These are phyloP conservation scores for Xenus cinereus DNA, from an alignment of 2,113 vertebrate genomes.

Conservation along the genomic window DNA sequence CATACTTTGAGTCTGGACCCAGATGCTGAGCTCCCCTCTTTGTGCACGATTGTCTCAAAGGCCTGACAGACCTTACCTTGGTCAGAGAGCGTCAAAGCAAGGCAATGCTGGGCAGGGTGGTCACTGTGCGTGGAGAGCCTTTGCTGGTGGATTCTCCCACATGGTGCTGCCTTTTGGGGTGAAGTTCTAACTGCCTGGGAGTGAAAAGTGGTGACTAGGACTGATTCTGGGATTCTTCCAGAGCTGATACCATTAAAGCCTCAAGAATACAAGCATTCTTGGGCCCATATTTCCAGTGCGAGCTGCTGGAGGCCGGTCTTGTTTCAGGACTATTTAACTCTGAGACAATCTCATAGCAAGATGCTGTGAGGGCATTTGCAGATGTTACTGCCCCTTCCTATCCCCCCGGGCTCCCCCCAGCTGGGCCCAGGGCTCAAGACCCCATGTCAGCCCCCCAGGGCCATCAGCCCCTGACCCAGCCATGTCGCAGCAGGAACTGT, in stretches of 20 bases:
- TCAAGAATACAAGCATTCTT: not conserved
- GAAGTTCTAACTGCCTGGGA: not conserved
- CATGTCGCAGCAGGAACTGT: rapidly evolving
- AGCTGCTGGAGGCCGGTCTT: not conserved
- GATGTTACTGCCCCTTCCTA: rapidly evolving
- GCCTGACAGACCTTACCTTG: not conserved
- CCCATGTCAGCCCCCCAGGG: rapidly evolving
- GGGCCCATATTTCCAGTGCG: rapidly evolving
- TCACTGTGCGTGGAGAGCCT: rapidly evolving
- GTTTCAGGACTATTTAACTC: not conserved
- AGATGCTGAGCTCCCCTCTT: not conserved
- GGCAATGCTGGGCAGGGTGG: rapidly evolving
- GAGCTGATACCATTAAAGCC: not conserved
- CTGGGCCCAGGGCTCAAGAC: not conserved
- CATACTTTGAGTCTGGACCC: not conserved
- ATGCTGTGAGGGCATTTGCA: not conserved
- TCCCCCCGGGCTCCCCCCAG: rapidly evolving
- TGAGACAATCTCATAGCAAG: not conserved
- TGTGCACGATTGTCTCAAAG: not conserved
- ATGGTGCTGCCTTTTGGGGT: not conserved
- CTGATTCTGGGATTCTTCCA: not conserved
- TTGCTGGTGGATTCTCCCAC: not conserved
- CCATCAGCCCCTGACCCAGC: not conserved
- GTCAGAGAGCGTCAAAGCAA: not conserved
- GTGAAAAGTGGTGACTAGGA: not conserved